Percentiles rank a stretch among this genome's conserved stretches.
Evolutionary conservation across 1,140 invertebrate species (phyloP).

Genomic region (Aporrectodea caliginosa): DNA sequence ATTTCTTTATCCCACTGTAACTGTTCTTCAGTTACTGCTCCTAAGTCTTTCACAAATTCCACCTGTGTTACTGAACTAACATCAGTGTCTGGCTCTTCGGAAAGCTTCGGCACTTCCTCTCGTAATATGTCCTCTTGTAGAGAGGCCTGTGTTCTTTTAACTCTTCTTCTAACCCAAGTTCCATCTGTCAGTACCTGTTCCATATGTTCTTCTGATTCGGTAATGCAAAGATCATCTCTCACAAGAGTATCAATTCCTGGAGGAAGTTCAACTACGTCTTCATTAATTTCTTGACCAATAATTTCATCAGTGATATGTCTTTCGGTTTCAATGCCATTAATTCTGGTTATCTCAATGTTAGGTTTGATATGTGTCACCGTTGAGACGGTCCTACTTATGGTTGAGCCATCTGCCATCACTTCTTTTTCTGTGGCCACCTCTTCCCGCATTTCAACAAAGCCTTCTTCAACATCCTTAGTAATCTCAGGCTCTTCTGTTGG

Average conservation of each 20-base stretch:
- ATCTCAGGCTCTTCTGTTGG: background rate
- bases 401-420: background rate
- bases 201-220: background rate
- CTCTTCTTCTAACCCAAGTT: background rate
- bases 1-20: no score
- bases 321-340: conserved; percentile 1
- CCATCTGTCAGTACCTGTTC: background rate
- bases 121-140: background rate
- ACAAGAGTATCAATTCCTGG: background rate
- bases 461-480: background rate
- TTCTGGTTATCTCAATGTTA: background rate
- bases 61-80: no score
- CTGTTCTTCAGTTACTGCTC: no score
- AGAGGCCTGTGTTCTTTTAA: background rate
- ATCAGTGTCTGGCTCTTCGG: no score
- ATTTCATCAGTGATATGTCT: background rate
- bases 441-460: background rate
- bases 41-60: no score
- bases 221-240: background rate
- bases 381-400: background rate
- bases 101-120: no score
- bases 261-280: conserved; percentile 12
- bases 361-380: background rate
- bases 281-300: conserved; percentile 18
- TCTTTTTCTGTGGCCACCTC: background rate